Base-by-base conservation (phyloP, 1,140 invertebrate genomes). In the Cryptotermes secundus region DNA sequence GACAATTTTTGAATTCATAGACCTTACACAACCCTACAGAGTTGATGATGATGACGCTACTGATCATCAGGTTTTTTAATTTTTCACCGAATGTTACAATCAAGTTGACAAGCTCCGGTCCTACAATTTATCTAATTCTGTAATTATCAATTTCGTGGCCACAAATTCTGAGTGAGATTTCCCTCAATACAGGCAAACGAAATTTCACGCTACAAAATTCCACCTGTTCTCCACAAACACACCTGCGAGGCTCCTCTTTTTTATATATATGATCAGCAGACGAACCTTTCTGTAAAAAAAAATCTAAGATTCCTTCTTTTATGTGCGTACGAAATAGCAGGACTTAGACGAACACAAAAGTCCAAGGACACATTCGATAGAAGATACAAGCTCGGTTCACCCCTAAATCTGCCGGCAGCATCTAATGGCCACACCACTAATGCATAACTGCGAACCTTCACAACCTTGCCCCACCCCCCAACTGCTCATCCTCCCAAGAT, bases 401-500 rank as follows among this genome's bases (percentile, higher is more conserved):
- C 59, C 59, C 9, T 31, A 7, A 7, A 9, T 31, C 2, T n/a
- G 7, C 59, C 59, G 14, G 59, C 59, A 72, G 26, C n/a, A 72
- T 72, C 59, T n/a, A 59, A n/a, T n/a, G n/a, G n/a, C n/a, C n/a
- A n/a, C 53, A 59, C 26, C 19, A 59, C 53, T 59, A 59, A 59
- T 72, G 59, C 59, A n/a, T n/a, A 72, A 72, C 59, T 31, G 59
- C 59, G 31, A 3, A 31, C 59, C 59, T 12, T 72, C 14, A 26
- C 6, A 31, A 31, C 59, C 26, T 72, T n/a, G 31, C 26, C 59
- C 59, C 59, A 10, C n/a, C 4, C 53, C 19, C 26, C 26, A n/a
- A 72, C 26, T n/a, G n/a, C 59, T 72, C 59, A n/a, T 72, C 59
- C 31, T 72, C 59, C n/a, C n/a, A 72, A 72, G 59, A 72, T 72